A percentile compares a stretch with the other conserved stretches of the same genome.
Evolutionary conservation across 2,888 invertebrate species (phyloP).

Genomic region (Meliscaeva auricollis): DNA sequence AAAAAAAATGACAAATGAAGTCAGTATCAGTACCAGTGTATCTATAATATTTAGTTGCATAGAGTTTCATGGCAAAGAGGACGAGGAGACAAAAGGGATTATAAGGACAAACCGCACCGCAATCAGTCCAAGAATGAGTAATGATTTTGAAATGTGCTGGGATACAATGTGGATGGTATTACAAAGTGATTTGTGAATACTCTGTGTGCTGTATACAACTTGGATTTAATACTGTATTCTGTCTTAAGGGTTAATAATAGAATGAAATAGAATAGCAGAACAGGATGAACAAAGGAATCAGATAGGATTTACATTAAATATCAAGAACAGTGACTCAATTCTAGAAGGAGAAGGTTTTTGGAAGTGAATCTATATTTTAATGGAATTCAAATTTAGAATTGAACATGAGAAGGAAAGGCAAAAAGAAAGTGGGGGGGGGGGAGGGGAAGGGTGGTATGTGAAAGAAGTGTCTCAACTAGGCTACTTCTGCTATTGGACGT

Average conservation of each 20-base stretch:
- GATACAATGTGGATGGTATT: slow-evolving; percentile 37
- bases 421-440: too few species aligned
- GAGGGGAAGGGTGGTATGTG: too few species aligned
- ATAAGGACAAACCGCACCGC: slow-evolving; percentile 24
- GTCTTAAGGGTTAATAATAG: slow-evolving; percentile 11
- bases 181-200: slow-evolving; percentile 39
- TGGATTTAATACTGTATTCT: not conserved
- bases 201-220: too few species aligned
- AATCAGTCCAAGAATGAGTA: slow-evolving; percentile 52
- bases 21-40: not conserved
- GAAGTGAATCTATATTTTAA: not conserved
- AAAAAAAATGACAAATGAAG: slow-evolving; percentile 56
- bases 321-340: not conserved
- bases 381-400: not conserved
- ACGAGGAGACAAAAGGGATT: slow-evolving; percentile 56
- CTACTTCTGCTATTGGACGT: too few species aligned
- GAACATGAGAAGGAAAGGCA: too few species aligned
- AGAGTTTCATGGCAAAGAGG: slow-evolving; percentile 25
- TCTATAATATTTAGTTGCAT: not conserved
- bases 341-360: not conserved
- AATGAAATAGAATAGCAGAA: not conserved
- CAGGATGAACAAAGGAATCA: not conserved
- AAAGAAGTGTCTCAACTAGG: too few species aligned
- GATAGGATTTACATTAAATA: not conserved
- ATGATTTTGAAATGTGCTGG: slow-evolving; percentile 67